Percentiles rank a stretch among this genome's conserved stretches.
Conservation (phyloP, 2,113 vertebrate genomes). For the Psittacus erithacus region DNA sequence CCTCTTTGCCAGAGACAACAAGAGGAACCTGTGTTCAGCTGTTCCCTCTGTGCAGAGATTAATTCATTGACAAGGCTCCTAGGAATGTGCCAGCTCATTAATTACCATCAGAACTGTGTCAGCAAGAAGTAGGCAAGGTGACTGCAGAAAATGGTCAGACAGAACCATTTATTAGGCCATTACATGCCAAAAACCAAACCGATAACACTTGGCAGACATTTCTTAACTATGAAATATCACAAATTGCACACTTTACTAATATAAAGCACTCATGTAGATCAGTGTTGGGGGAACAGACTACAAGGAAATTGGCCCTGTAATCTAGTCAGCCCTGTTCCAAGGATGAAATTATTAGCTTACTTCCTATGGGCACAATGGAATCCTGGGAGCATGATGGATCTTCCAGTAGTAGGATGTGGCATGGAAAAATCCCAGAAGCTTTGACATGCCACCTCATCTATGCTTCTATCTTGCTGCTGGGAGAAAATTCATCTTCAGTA, state of each 20-base stretch:
- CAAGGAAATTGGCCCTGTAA: neutral
- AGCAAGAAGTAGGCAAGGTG: constrained; percentile 74
- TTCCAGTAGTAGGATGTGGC: neutral
- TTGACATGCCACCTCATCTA: neutral
- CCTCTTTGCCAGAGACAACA: constrained; percentile 31
- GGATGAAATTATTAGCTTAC: neutral
- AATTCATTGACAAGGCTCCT: constrained; percentile 69
- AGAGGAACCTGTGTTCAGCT: constrained; percentile 50
- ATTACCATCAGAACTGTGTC: constrained; percentile 72
- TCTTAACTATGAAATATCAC: constrained; percentile 5
- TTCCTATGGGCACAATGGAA: neutral
- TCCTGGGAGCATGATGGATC: neutral
- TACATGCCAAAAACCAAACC: constrained; percentile 31
- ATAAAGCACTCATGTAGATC: neutral
- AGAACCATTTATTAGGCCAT: constrained; percentile 14
- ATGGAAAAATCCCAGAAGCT: neutral
- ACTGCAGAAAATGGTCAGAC: constrained; percentile 57
- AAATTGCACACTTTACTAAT: neutral
- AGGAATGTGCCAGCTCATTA: constrained; percentile 74
- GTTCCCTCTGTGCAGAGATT: constrained; percentile 60
- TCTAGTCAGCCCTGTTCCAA: neutral
- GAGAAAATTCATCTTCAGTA: neutral
- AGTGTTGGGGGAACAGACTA: neutral
- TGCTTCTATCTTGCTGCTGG: neutral
- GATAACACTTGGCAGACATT: neutral